A percentile compares a stretch with the other conserved stretches of the same genome.
Evolutionary conservation across 2,888 invertebrate genomes (phyloP).

Genomic region (Limnephilus marmoratus): DNA sequence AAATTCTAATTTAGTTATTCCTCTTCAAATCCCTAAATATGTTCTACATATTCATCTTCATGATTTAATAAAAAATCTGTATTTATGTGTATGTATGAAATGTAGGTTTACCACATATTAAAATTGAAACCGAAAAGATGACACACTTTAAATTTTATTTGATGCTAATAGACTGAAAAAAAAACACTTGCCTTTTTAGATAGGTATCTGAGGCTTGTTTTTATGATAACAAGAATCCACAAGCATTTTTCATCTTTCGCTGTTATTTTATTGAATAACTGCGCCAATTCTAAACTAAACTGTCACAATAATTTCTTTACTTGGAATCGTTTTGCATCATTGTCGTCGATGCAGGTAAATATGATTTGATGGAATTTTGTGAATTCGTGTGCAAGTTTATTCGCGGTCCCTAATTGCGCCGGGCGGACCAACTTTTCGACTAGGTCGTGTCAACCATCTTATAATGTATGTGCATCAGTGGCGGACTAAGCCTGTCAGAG

Average conservation of each 20-base stretch:
- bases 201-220: not conserved
- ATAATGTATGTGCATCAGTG: not conserved
- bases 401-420: not conserved
- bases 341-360: not conserved
- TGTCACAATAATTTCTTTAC: not conserved
- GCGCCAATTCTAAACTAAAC: not conserved
- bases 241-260: not conserved
- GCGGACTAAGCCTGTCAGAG: no score
- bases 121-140: not conserved
- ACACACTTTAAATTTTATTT: not conserved
- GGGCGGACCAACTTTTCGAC: not conserved
- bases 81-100: not conserved
- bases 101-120: not conserved
- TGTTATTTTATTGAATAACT: not conserved
- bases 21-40: not conserved
- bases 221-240: not conserved
- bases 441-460: not conserved
- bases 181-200: not conserved
- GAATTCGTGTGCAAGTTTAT: not conserved
- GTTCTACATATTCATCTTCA: not conserved
- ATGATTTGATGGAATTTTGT: not conserved
- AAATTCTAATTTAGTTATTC: not conserved
- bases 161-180: not conserved
- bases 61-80: not conserved
- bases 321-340: not conserved